These are phyloP conservation scores for Penaeus monodon DNA, from an alignment of 2,888 invertebrate species.

Conservation along the genomic window DNA sequence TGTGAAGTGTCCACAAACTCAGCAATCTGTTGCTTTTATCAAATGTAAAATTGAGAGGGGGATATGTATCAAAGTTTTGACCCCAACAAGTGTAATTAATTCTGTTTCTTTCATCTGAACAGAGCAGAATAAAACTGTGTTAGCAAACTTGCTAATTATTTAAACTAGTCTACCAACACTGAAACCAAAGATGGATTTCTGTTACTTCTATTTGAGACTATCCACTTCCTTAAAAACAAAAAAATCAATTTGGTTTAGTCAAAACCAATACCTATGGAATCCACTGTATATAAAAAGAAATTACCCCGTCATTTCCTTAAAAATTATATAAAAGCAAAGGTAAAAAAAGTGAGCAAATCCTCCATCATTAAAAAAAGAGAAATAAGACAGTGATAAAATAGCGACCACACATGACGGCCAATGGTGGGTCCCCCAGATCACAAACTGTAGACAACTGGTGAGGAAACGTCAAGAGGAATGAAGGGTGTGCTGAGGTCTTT, in stretches of 20 bases:
- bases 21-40: too few species aligned
- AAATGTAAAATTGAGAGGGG: too few species aligned
- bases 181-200: too few species aligned
- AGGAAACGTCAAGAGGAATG: conserved; percentile 57
- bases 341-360: conserved; percentile 45
- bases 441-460: conserved; percentile 51
- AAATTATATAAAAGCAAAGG: conserved; percentile 31
- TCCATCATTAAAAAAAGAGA: conserved; percentile 34
- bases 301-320: conserved; percentile 31
- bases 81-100: too few species aligned
- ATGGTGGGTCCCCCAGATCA: conserved; percentile 52
- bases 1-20: too few species aligned
- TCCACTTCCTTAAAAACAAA: conserved; percentile 8
- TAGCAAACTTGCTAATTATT: too few species aligned
- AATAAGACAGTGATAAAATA: conserved; percentile 9
- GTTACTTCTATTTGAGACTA: neutral
- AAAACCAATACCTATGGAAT: conserved; percentile 44
- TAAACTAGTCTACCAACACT: too few species aligned
- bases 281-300: conserved; percentile 25
- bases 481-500: conserved; percentile 59
- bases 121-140: too few species aligned
- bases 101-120: too few species aligned
- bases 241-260: conserved; percentile 4
- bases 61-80: too few species aligned
- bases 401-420: conserved; percentile 14